phyloP scores from a whole-genome alignment of 2,113 vertebrate species.

The Elaphurus davidianus region DNA sequence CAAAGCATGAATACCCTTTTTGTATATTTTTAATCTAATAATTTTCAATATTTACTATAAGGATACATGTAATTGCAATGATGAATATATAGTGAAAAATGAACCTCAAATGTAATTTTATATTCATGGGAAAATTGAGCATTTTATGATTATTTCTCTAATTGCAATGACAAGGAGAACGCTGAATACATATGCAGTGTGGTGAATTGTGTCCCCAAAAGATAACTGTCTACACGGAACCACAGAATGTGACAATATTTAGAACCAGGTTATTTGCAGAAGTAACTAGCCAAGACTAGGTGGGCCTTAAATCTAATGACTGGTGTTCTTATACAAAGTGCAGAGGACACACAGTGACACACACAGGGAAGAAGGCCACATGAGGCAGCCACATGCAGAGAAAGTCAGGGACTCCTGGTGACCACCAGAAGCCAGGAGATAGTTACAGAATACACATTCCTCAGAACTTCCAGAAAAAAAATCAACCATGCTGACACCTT shows the following conservation, averaged over 20 bases:
- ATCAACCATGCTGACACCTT: fast-evolving
- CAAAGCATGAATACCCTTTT: neutral
- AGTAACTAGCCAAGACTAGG: neutral
- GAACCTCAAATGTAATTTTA: neutral
- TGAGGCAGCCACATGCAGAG: no score
- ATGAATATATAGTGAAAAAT: neutral
- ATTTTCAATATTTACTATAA: neutral
- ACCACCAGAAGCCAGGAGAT: no score
- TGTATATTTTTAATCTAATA: neutral
- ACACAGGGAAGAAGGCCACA: neutral
- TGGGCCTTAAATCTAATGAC: neutral
- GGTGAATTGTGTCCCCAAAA: neutral
- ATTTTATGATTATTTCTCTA: neutral
- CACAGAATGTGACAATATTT: neutral
- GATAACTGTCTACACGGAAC: neutral
- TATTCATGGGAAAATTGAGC: neutral
- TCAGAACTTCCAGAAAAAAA: neutral
- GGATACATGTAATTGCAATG: neutral
- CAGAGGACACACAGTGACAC: neutral
- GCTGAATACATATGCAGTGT: fast-evolving
- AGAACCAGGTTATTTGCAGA: neutral
- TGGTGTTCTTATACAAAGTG: neutral
- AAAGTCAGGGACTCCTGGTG: no score
- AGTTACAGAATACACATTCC: fast-evolving
- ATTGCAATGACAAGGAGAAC: neutral